Conservation (phyloP, 1,140 invertebrate genomes). For the Dryas iulia region DNA sequence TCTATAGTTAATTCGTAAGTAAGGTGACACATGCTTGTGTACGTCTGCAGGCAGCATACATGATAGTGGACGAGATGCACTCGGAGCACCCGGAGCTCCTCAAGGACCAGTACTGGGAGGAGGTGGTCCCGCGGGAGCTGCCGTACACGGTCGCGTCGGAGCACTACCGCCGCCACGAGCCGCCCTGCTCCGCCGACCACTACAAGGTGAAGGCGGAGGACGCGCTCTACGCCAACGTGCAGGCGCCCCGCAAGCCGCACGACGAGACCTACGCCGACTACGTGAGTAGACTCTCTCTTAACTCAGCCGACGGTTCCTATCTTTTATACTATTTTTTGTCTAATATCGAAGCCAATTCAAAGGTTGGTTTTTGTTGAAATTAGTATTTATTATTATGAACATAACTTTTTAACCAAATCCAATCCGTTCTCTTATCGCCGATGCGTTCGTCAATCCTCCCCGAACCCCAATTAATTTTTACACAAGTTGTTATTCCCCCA, state of each 20-base stretch:
- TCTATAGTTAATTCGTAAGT: no score
- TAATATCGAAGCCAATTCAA: no score
- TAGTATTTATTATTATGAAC: no score
- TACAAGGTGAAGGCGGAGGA: conserved; percentile 92
- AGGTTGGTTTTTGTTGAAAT: no score
- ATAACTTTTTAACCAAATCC: no score
- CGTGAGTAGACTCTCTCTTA: conserved; percentile 77
- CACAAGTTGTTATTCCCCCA: no score
- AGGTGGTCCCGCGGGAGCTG: conserved; percentile 92
- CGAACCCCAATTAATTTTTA: no score
- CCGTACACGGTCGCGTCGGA: conserved; percentile 93
- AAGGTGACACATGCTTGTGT: no score
- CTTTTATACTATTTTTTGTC: no score
- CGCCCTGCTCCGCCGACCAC: conserved; percentile 90
- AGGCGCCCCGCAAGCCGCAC: conserved; percentile 82
- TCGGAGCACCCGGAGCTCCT: conserved; percentile 93
- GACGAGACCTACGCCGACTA: conserved; percentile 93
- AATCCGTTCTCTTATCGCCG: no score
- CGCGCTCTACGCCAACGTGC: conserved; percentile 87
- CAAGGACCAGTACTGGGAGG: conserved; percentile 94
- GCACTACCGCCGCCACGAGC: conserved; percentile 89
- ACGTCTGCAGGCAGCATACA: conserved; percentile 93
- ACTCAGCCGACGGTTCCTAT: no score
- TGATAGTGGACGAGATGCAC: conserved; percentile 96
- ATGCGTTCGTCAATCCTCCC: no score